phyloP scores from a whole-genome alignment of 2,888 invertebrate genomes.

The Drosophila monieri region DNA sequence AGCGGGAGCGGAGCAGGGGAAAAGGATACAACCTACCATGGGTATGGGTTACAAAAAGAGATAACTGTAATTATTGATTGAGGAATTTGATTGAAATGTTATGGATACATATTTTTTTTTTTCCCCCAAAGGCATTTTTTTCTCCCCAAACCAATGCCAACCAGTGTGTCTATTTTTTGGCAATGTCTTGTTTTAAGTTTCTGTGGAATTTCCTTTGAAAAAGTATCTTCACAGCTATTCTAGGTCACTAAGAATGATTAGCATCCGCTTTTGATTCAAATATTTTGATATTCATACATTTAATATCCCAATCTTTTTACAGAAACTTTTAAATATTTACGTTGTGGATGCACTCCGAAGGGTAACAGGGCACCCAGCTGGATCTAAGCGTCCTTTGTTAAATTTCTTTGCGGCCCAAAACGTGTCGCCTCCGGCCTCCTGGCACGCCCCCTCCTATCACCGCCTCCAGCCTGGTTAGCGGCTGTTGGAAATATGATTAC shows the following conservation, averaged over 20 bases:
- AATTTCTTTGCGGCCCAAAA: conserved; percentile 32
- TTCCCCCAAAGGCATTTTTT: neutral
- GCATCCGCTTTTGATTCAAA: neutral
- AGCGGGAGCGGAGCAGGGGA: neutral
- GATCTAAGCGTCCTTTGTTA: conserved; percentile 5
- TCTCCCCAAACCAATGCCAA: no score
- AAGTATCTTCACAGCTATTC: no score
- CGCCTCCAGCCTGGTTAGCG: conserved; percentile 29
- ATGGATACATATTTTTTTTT: neutral
- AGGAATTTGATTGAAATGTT: conserved; percentile 34
- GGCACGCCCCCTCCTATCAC: neutral
- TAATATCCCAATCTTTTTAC: neutral
- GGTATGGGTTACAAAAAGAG: neutral
- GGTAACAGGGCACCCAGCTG: neutral
- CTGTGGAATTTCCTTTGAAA: no score
- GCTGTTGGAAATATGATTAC: conserved; percentile 67
- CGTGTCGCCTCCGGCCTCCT: conserved; percentile 12
- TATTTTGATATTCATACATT: no score
- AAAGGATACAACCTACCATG: neutral
- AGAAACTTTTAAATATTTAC: neutral
- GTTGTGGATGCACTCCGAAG: neutral
- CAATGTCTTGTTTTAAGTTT: no score
- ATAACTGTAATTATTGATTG: conserved; percentile 39
- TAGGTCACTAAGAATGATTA: no score
- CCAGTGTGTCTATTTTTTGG: no score